A percentile compares a stretch with the other conserved stretches of the same genome.
These are phyloP conservation scores for Acleris holmiana DNA, from an alignment of 2,888 invertebrate species.

Conservation along the genomic window DNA sequence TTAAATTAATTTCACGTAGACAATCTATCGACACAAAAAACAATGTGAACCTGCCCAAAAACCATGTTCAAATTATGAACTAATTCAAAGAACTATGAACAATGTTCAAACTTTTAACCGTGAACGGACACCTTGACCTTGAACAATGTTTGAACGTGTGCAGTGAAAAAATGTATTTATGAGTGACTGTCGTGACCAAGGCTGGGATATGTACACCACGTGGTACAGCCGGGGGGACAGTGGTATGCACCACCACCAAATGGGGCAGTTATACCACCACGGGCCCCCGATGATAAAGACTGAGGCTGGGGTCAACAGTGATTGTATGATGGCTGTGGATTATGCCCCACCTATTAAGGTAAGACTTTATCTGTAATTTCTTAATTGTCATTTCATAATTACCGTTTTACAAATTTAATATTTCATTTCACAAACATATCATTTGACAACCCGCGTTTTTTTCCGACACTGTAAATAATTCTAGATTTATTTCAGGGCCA, in stretches of 20 bases:
- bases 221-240: slow-evolving; percentile 82
- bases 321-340: slow-evolving; percentile 87
- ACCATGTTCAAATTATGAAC: slow-evolving; percentile 21
- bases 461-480: no score
- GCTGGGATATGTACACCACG: slow-evolving; percentile 81
- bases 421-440: no score
- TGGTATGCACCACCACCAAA: slow-evolving; percentile 81
- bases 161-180: slow-evolving; percentile 65
- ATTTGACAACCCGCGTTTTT: no score
- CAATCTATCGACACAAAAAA: background rate
- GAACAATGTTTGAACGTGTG: slow-evolving; percentile 30
- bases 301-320: slow-evolving; percentile 85
- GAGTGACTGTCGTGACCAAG: slow-evolving; percentile 74
- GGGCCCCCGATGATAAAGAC: slow-evolving; percentile 86
- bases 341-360: slow-evolving; percentile 87
- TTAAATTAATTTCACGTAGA: background rate
- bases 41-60: slow-evolving; percentile 3
- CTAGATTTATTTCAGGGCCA: no score
- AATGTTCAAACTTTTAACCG: slow-evolving; percentile 4
- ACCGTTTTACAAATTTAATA: no score
- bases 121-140: slow-evolving; percentile 9
- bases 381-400: slow-evolving; percentile 5
- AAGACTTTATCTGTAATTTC: slow-evolving; percentile 51
- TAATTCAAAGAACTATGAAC: slow-evolving; percentile 11
- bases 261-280: slow-evolving; percentile 83